Base-by-base conservation (phyloP, 1,140 invertebrate genomes). In the Odontomachus brunneus region DNA sequence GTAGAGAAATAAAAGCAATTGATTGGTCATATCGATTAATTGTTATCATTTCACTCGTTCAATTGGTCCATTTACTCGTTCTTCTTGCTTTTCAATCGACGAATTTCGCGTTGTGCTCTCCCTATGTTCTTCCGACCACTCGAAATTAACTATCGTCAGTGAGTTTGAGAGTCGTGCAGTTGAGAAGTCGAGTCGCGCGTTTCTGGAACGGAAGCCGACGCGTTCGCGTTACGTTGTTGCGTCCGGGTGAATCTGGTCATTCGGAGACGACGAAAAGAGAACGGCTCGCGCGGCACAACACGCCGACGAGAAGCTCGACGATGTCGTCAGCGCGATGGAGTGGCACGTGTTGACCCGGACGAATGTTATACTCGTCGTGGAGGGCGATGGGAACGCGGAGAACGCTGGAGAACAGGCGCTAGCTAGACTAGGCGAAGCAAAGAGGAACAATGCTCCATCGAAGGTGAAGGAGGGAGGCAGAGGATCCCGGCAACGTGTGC, bases 401-500 rank as follows among this genome's bases (percentile, higher is more conserved):
- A 75, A 75, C 65, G 44, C 19, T 22, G 55, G 60, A 84, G 83
- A 26, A 85, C 66, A 59, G 33, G 71, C 76, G 82, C 26, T 71
- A 73, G 19, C 15, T 3, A 66, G 44, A 49, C 38, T 24, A 2
- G 17, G 7, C 29, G 80, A 57, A 76, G 76, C 24, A 51, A 74
- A 84, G 84, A 51, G 76, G 73, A 59, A 83, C 33, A 83, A 84
- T 73, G 78, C 38, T 44, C 9, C 9, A 49, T 1, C 38, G 38
- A 7, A 9, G 38, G 38, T 44, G 38, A 44, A 4, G 9, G 38
- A 44, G 38, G 82, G 60, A 89, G 66, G 65, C 44, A 74, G 57
- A 72, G 83, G 66, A 72, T 74, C 69, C 80, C 55, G 51, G 83
- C 67, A 72, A 44, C 75, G 82, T 80, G 81, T 78, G 86, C 80